A percentile compares a stretch with the other conserved stretches of the same genome.
phyloP scores from a whole-genome alignment of 2,113 vertebrate species.

The Ceuthmochares aereus region DNA sequence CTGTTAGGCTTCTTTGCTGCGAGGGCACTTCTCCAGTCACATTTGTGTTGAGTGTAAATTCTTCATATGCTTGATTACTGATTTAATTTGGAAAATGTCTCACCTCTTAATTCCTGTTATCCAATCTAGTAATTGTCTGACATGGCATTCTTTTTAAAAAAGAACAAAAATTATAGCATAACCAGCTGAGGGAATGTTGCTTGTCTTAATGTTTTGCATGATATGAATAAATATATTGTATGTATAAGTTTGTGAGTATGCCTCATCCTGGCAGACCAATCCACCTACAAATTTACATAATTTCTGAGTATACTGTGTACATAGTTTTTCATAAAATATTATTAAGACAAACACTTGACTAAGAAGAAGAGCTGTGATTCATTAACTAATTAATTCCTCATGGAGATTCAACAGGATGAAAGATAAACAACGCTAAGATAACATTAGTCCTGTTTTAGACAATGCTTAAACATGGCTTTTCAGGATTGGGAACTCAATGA shows the following conservation, averaged over 20 bases:
- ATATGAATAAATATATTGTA: background rate
- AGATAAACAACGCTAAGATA: background rate
- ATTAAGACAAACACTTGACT: background rate
- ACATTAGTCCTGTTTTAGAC: background rate
- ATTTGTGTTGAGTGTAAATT: background rate
- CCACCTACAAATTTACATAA: background rate
- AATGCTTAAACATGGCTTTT: background rate
- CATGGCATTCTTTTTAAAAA: background rate
- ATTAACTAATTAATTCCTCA: background rate
- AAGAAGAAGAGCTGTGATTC: background rate
- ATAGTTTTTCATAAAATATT: background rate
- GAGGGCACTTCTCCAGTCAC: background rate
- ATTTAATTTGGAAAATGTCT: background rate
- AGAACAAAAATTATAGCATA: background rate
- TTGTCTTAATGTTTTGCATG: background rate
- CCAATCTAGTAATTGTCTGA: background rate
- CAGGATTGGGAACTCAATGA: background rate
- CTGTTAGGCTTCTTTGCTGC: background rate
- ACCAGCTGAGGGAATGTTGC: background rate
- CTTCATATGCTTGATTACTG: background rate
- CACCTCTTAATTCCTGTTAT: background rate
- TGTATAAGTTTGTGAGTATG: accelerated
- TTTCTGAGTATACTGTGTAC: background rate
- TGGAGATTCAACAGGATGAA: background rate
- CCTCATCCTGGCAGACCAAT: background rate